Evolutionary conservation across 2,797 vertebrate species (phyloP), one percentile per base, ranked within the genome.

Genomic region (Triplophysa yarkandensis): DNA sequence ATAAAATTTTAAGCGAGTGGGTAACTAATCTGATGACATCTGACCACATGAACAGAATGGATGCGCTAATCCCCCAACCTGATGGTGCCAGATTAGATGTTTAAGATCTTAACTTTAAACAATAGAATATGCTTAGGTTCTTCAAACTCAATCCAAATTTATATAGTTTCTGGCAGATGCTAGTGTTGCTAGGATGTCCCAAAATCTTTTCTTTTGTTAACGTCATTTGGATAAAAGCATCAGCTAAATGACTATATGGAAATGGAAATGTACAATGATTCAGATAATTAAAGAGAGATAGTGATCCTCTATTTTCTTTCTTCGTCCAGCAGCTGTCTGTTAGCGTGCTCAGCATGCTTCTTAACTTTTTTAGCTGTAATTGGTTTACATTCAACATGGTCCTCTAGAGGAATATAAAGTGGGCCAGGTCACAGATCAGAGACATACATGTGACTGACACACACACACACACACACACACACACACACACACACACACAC

Each of bases 311-410:
- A 44, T 44, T 57, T 65, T 10, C n/a, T 4, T 25, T 27, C 23
- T 8, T 28, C 43, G 19, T 21, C 16, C 36, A 28, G 13, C 21
- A 6, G 36, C 61, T 36, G 25, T 65, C 64, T 32, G 25, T 32
- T 27, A 55, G 16, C 16, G n/a, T 14, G 30, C 30, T 28, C 28
- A 1, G 14, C 39, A 44, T 4, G 28, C 46, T 65, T 62, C 63
- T 62, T 61, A 13, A 50, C 57, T 76, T 76, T 79, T 58, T 74
- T 50, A n/a, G 19, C 68, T 58, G 32, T 81, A 85, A 84, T 83
- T 79, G 76, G 78, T 77, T 75, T 69, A 68, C 48, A 83, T 78
- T 82, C 66, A 57, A 4, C 21, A 13, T 19, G 19, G 30, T 19
- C 48, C 44, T 57, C 43, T 30, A 27, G 48, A 32, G 25, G 44